phyloP scores from a whole-genome alignment of 2,888 invertebrate species.

The Agriopis leucophaearia region DNA sequence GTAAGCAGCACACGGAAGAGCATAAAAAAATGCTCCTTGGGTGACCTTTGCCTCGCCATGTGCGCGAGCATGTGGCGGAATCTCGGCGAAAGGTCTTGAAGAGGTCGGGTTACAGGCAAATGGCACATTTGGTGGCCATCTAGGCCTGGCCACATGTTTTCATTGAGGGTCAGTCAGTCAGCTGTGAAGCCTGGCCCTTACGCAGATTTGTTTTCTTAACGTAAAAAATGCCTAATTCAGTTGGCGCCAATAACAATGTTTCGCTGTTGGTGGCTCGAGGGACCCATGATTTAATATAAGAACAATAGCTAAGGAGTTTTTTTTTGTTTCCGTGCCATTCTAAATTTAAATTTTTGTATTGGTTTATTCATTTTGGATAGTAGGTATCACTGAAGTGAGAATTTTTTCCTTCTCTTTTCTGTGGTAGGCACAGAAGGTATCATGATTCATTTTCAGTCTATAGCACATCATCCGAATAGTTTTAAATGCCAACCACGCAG shows the following conservation, averaged over 20 bases:
- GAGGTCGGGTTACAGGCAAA: constrained; percentile 65
- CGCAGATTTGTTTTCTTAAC: constrained; percentile 58
- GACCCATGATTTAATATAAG: background rate
- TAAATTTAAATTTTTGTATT: constrained; percentile 21
- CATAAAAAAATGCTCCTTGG: constrained; percentile 76
- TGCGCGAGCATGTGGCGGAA: constrained; percentile 75
- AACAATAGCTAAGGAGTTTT: background rate
- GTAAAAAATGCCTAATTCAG: constrained; percentile 28
- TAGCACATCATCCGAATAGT: too few species aligned
- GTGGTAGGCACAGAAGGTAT: too few species aligned
- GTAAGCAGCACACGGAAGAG: constrained; percentile 56
- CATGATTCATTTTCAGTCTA: background rate
- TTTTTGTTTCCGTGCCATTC: constrained; percentile 20
- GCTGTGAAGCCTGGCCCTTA: constrained; percentile 59
- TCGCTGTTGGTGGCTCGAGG: constrained; percentile 17
- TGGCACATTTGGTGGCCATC: constrained; percentile 39
- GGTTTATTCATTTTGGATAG: too few species aligned
- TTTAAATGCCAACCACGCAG: background rate
- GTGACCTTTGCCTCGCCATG: constrained; percentile 78
- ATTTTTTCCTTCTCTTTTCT: too few species aligned
- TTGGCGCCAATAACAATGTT: constrained; percentile 37
- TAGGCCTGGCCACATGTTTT: constrained; percentile 67
- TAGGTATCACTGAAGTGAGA: too few species aligned
- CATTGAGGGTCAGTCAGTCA: constrained; percentile 69
- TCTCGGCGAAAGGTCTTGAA: constrained; percentile 71